These are phyloP conservation scores for Lepidocolaptes lacrymiger DNA, from an alignment of 2,797 vertebrate genomes.

Conservation along the genomic window DNA sequence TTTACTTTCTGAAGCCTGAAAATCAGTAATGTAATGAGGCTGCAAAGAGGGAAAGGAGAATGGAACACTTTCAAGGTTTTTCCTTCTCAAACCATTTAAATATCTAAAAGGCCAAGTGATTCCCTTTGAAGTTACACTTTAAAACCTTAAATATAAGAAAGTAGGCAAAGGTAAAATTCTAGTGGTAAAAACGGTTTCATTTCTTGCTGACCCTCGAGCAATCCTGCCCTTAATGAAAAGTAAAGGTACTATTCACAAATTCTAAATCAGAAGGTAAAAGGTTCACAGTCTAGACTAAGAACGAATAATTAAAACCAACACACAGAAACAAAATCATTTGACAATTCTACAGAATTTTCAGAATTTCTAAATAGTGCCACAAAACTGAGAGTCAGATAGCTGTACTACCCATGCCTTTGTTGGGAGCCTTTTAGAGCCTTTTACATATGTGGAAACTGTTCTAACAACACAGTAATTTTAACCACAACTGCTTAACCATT, in stretches of 20 bases:
- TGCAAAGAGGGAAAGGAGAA: background rate
- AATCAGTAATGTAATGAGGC: background rate
- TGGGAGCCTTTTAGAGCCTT: background rate
- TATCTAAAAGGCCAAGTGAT: background rate
- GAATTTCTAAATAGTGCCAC: background rate
- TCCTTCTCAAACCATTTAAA: background rate
- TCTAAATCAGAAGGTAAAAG: background rate
- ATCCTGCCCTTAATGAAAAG: background rate
- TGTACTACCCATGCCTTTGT: background rate
- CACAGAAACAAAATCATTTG: background rate
- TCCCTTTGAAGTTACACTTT: background rate
- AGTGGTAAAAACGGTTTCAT: background rate
- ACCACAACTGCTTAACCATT: conserved; percentile 6
- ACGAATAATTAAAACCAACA: background rate
- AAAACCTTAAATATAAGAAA: background rate
- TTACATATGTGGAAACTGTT: background rate
- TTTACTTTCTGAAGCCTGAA: background rate
- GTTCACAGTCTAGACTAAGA: background rate
- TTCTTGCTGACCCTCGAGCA: background rate
- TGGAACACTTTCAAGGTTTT: background rate
- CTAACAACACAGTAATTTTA: conserved; percentile 34
- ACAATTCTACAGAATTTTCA: background rate
- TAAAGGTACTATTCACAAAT: background rate
- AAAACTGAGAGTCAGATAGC: background rate
- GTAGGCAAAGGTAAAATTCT: background rate